A percentile compares a stretch with the other conserved stretches of the same genome.
These are phyloP conservation scores for Caenorhabditis drosophilae DNA, from an alignment of 2,888 invertebrate genomes.

Conservation along the genomic window DNA sequence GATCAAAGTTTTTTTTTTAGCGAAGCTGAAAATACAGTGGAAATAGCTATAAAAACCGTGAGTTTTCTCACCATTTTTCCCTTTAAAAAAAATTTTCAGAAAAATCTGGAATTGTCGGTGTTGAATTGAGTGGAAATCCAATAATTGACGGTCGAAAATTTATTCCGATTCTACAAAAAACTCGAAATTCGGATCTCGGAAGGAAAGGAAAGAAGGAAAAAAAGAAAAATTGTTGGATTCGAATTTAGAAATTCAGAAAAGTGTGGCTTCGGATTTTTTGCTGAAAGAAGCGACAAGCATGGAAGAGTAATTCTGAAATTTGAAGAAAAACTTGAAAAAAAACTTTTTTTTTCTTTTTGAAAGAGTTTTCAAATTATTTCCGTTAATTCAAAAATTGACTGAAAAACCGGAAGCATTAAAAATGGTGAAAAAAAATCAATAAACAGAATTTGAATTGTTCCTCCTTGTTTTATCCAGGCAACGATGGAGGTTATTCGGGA, in stretches of 20 bases:
- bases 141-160: constrained; percentile 20
- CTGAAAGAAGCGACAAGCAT: constrained; percentile 5
- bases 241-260: neutral
- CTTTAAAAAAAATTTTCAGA: neutral
- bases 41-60: constrained; percentile 7
- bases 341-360: neutral
- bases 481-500: constrained; percentile 24
- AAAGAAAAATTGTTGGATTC: constrained; percentile 9
- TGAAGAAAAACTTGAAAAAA: no score
- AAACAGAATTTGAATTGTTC: no score
- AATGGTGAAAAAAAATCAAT: no score
- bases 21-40: constrained; percentile 24
- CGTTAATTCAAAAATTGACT: constrained; percentile 29
- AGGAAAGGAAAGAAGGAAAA: no score
- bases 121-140: constrained; percentile 40
- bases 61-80: neutral
- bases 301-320: constrained; percentile 9
- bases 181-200: constrained; percentile 14
- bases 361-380: constrained; percentile 37
- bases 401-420: constrained; percentile 16
- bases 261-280: constrained; percentile 1
- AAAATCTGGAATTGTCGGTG: constrained; percentile 23
- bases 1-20: constrained; percentile 22
- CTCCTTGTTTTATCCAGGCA: no score
- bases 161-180: constrained; percentile 15